Percentiles rank a stretch among this genome's conserved stretches.
Evolutionary conservation across 1,140 invertebrate species (phyloP).

Genomic region (Tetragonula clypearis): DNA sequence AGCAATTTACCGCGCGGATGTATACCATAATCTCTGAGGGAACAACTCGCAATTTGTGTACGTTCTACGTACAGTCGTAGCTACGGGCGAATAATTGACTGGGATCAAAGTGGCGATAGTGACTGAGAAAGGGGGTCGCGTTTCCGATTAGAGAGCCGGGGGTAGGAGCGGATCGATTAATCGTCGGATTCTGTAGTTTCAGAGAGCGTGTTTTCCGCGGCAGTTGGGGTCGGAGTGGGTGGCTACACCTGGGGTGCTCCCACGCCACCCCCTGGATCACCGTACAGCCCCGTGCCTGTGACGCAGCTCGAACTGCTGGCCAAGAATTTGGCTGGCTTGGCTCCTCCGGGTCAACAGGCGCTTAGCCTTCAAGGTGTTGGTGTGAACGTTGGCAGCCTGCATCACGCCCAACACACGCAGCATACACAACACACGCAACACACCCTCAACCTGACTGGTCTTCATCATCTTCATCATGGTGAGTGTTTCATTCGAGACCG

Average conservation of each 20-base stretch:
- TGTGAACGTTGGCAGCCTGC: conserved; percentile 77
- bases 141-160: conserved; percentile 7
- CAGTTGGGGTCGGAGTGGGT: conserved; percentile 80
- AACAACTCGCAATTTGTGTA: background rate
- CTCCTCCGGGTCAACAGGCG: conserved; percentile 76
- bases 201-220: conserved; percentile 86
- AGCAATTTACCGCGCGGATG: background rate
- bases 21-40: too few species aligned
- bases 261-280: conserved; percentile 86
- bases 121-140: background rate
- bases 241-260: conserved; percentile 86
- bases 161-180: conserved; percentile 57
- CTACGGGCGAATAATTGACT: background rate
- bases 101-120: conserved; percentile 8
- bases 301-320: conserved; percentile 84
- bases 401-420: conserved; percentile 79
- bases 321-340: conserved; percentile 79
- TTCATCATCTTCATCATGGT: conserved; percentile 80
- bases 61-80: background rate
- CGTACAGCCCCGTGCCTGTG: conserved; percentile 85
- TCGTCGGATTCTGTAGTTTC: conserved; percentile 81
- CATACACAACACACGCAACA: conserved; percentile 78
- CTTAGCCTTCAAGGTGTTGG: conserved; percentile 78
- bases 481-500: conserved; percentile 32
- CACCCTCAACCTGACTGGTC: conserved; percentile 77